Evolutionary conservation across 1,140 invertebrate species (phyloP).

Genomic region (Zaprionus lachaisei): DNA sequence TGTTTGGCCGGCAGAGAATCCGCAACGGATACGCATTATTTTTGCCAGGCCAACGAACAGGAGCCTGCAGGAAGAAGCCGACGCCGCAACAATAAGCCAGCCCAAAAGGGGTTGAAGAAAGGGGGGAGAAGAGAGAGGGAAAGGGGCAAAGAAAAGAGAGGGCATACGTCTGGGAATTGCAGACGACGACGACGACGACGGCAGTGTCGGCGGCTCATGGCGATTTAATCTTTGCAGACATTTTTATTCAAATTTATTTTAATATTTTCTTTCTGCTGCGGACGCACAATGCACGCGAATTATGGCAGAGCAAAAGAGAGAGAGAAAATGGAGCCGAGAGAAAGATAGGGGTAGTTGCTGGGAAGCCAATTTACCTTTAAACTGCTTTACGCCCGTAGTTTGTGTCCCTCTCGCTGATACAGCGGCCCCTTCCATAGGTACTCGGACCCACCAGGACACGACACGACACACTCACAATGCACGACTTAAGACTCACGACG

Average conservation of each 20-base stretch:
- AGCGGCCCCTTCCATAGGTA: background rate
- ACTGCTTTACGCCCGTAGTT: background rate
- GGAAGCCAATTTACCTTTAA: slow-evolving; percentile 3
- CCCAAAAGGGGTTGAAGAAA: background rate
- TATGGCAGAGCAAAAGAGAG: slow-evolving; percentile 29
- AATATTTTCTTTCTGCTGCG: slow-evolving; percentile 56
- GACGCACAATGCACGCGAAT: slow-evolving; percentile 55
- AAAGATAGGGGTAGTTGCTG: background rate
- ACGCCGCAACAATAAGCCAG: slow-evolving; percentile 65
- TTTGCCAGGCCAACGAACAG: slow-evolving; percentile 64
- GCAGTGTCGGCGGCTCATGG: slow-evolving; percentile 58
- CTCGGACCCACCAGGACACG: background rate
- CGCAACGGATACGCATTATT: slow-evolving; percentile 77
- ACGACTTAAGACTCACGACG: background rate
- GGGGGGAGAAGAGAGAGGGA: background rate
- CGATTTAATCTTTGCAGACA: slow-evolving; percentile 82
- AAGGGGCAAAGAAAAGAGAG: background rate
- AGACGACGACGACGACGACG: slow-evolving; percentile 65
- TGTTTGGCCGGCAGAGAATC: slow-evolving; percentile 46
- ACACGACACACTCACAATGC: background rate
- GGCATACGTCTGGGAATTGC: slow-evolving; percentile 72
- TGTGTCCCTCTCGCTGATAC: background rate
- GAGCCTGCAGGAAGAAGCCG: slow-evolving; percentile 26
- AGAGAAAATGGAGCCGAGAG: background rate
- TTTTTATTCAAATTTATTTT: slow-evolving; percentile 82